Percentiles rank a stretch among this genome's conserved stretches.
phyloP scores from a whole-genome alignment of 2,888 invertebrate genomes.

The Nemotelus nigrinus region DNA sequence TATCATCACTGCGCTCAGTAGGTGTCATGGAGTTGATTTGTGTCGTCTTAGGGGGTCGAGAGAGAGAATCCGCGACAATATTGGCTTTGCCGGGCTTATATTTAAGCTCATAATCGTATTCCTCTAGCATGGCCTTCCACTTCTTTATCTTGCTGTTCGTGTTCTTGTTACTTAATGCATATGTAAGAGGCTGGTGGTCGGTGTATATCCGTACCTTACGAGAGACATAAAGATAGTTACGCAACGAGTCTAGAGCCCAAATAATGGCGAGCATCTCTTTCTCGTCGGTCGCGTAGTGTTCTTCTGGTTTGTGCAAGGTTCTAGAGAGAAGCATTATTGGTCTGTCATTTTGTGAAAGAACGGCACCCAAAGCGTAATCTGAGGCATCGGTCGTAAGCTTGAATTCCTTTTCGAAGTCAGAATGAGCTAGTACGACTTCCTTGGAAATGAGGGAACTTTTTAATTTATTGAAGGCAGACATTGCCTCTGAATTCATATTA shows the following conservation, averaged over 20 bases:
- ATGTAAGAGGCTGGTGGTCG: constrained; percentile 44
- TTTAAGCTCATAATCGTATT: constrained; percentile 37
- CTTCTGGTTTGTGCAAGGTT: constrained; percentile 29
- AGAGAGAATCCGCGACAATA: constrained; percentile 47
- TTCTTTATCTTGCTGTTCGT: constrained; percentile 50
- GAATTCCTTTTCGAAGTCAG: constrained; percentile 2
- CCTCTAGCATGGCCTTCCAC: constrained; percentile 50
- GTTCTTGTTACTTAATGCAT: constrained; percentile 51
- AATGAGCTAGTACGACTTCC: constrained; percentile 1
- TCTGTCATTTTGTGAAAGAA: constrained; percentile 23
- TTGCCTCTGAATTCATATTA: neutral
- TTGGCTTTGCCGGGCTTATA: constrained; percentile 48
- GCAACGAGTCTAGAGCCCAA: constrained; percentile 11
- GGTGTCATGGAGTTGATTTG: constrained; percentile 21
- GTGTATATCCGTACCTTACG: constrained; percentile 27
- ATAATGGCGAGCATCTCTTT: constrained; percentile 42
- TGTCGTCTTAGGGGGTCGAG: constrained; percentile 34
- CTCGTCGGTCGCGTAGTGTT: constrained; percentile 33
- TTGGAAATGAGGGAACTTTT: constrained; percentile 20
- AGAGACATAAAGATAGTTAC: constrained; percentile 18
- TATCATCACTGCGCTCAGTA: constrained; percentile 20
- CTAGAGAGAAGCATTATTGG: constrained; percentile 16
- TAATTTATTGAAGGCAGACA: constrained; percentile 2
- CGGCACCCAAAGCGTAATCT: constrained; percentile 20
- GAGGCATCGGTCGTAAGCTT: constrained; percentile 31